Base-by-base conservation (phyloP, 2,888 invertebrate species). In the Polia nebulosa region DNA sequence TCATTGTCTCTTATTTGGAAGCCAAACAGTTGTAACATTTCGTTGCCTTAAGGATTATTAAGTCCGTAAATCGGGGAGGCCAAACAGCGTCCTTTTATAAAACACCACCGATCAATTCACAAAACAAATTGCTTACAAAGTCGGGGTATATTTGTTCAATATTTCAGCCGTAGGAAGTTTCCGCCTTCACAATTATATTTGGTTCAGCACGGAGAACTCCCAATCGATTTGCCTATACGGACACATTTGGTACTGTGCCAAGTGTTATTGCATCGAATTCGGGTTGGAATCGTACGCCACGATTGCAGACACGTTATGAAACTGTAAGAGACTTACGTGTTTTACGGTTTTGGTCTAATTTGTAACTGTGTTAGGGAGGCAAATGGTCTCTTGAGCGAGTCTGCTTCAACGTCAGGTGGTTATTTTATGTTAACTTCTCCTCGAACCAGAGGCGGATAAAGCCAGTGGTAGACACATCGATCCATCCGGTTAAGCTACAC, bases 211-310 rank as follows among this genome's bases (percentile, higher is more conserved):
- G 66, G 77, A 84, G 80, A 78, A 81, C 78, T 81, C 84, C 85
- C 89, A 86, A 94, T 94, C 94, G 93, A 93, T 94, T 93, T 90
- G 89, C 90, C 89, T 89, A 89, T 87, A 90, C 84, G 88, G 89
- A 89, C 91, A 92, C 90, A 91, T 91, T 94, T 94, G 94, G 94
- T 87, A 76, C 63, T 69, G 76, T 80, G 93, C 95, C 95, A 94
- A 93, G 86, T 92, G 89, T 92, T 93, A 94, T 94, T 93, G 92
- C 93, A 92, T 90, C 85, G 90, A 84, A 86, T 85, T 81, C 76
- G 80, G 80, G 78, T 68, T 84, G 65, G 80, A 78, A 78, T 82
- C 74, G 78, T 83, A 84, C 84, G 82, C 84, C 78, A 78, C 78
- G 82, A 82, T 85, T 87, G 83, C 86, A 83, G 77, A 83, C 81